Evolutionary conservation across 2,797 vertebrate species (phyloP), one percentile per base, ranked within the genome.

Genomic region (Crocodylus rhombifer): DNA sequence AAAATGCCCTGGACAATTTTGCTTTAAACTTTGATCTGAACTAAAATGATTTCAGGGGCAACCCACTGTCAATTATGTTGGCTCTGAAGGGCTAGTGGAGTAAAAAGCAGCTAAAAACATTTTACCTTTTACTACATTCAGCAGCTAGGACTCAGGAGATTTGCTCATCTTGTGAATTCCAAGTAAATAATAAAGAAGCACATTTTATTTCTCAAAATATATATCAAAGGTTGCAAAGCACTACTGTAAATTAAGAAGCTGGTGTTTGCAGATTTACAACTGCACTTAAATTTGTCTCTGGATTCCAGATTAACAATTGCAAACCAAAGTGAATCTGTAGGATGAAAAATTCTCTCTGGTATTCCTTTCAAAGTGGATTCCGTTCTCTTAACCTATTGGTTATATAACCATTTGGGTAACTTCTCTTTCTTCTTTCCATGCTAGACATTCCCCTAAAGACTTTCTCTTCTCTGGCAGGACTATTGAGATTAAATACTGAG

Each of bases 241-340:
- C 51, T 73, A 28, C 13, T 73, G 7, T 7, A 42, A 73, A 7
- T n/a, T 75, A n/a, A 90, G 87, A 91, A 87, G 11, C 7, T 42
- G 20, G 2, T 51, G 1, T 67, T 23, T 78, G 14, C 81, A 80
- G 28, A 86, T 86, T 86, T 77, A 79, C 81, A 69, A 55, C n/a
- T 36, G 18, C n/a, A 84, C 77, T 93, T 88, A 82, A n/a, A 67
- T 3, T 67, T 88, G 89, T 92, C 36, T 71, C 65, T 55, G n/a
- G n/a, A 42, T 11, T 77, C 15, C 11, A 26, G 60, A 74, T 74
- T 89, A 12, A 61, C 11, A 80, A 83, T 80, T 64, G 60, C 4
- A 1, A 58, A 28, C 65, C 36, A 82, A 80, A 95, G 88, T 61
- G 3, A 94, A 88, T 55, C 15, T 84, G 17, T 15, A 56, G 25